Evolutionary conservation across 2,797 vertebrate genomes (phyloP).

Genomic region (Pangasius djambal): DNA sequence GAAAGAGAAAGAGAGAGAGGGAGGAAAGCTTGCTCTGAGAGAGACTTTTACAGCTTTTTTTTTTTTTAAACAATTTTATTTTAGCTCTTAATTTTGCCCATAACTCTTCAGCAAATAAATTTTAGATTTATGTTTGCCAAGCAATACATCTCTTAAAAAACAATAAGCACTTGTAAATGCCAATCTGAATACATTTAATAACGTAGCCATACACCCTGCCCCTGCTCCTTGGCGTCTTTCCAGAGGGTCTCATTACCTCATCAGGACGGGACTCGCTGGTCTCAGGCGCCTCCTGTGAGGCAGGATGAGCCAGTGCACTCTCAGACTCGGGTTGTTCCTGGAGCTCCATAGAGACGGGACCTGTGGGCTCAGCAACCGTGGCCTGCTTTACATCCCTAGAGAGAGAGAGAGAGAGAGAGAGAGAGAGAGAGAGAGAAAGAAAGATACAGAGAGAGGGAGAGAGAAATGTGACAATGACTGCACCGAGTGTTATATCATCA

Average conservation of each 20-base stretch:
- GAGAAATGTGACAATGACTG: slow-evolving; percentile 19
- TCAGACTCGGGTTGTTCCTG: slow-evolving; percentile 68
- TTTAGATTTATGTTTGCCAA: slow-evolving; percentile 2
- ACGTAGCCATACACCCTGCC: slow-evolving; percentile 21
- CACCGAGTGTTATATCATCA: slow-evolving; percentile 34
- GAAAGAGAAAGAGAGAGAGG: slow-evolving; percentile 50
- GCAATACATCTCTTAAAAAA: background rate
- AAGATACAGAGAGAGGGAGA: slow-evolving; percentile 27
- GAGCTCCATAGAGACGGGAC: slow-evolving; percentile 74
- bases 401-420: slow-evolving; percentile 35
- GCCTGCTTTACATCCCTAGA: slow-evolving; percentile 73
- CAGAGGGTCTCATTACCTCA: slow-evolving; percentile 77
- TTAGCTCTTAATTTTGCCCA: background rate
- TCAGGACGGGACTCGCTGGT: slow-evolving; percentile 71
- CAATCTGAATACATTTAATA: slow-evolving; percentile 19
- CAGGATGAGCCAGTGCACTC: slow-evolving; percentile 70
- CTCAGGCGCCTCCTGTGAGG: slow-evolving; percentile 70
- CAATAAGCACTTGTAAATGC: background rate
- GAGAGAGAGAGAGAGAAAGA: slow-evolving; percentile 27
- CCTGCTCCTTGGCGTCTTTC: slow-evolving; percentile 46
- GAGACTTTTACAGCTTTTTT: slow-evolving; percentile 25
- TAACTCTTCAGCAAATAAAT: background rate
- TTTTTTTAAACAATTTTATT: background rate
- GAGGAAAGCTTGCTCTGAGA: slow-evolving; percentile 41
- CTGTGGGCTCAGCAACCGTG: slow-evolving; percentile 71